Evolutionary conservation across 1,140 invertebrate genomes (phyloP).

Genomic region (Drosophila nasuta): DNA sequence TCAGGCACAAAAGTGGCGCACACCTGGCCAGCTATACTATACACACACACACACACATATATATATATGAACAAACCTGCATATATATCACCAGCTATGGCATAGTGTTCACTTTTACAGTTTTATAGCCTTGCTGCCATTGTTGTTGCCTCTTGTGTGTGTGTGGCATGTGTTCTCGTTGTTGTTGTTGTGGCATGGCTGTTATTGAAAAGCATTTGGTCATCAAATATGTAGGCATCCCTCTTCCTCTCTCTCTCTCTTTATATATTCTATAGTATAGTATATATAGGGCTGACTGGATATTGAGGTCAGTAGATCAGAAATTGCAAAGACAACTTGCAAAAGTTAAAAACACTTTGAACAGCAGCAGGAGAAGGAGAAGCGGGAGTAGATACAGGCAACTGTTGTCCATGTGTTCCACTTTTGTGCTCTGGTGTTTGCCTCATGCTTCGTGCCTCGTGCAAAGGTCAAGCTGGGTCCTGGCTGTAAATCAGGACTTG

Average conservation of each 20-base stretch:
- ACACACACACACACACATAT: neutral
- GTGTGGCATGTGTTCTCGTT: slow-evolving; percentile 34
- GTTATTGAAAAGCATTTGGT: slow-evolving; percentile 80
- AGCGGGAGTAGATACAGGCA: slow-evolving; percentile 11
- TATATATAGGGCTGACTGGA: slow-evolving; percentile 15
- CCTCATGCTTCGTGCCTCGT: slow-evolving; percentile 2
- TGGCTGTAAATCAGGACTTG: slow-evolving; percentile 22
- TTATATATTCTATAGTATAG: slow-evolving; percentile 29
- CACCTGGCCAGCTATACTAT: slow-evolving; percentile 57
- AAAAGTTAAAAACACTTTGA: slow-evolving; percentile 63
- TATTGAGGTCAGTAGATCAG: slow-evolving; percentile 76
- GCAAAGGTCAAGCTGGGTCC: slow-evolving; percentile 62
- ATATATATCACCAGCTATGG: neutral
- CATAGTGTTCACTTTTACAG: slow-evolving; percentile 2
- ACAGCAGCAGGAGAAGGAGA: slow-evolving; percentile 4
- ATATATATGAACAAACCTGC: neutral
- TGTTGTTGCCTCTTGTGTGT: slow-evolving; percentile 71
- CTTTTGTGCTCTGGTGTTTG: slow-evolving; percentile 34
- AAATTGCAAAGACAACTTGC: slow-evolving; percentile 71
- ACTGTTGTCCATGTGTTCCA: slow-evolving; percentile 45
- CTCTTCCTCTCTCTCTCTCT: neutral
- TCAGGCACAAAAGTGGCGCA: slow-evolving; percentile 51
- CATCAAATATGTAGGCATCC: slow-evolving; percentile 72
- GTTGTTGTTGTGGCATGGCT: slow-evolving; percentile 56
- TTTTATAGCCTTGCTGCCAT: slow-evolving; percentile 50